Percentiles rank a stretch among this genome's conserved stretches.
Conservation (phyloP, 2,888 invertebrate genomes). For the Electrophaes corylata region DNA sequence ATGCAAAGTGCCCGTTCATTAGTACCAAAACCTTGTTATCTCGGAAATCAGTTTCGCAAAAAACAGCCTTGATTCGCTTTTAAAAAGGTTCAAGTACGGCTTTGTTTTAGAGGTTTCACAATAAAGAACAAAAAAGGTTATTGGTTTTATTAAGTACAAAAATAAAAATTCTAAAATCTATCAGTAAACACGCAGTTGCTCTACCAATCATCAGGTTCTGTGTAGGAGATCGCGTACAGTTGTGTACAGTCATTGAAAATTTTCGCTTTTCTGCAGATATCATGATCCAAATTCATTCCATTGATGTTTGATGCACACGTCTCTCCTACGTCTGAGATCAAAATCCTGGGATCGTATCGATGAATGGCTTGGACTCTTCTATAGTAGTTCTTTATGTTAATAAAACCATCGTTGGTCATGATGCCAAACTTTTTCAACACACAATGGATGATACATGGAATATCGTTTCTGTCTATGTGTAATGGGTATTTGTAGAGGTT, state of each 20-base stretch:
- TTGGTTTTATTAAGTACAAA: slow-evolving; percentile 51
- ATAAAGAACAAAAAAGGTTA: slow-evolving; percentile 43
- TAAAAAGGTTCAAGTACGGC: slow-evolving; percentile 34
- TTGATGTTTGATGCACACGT: slow-evolving; percentile 77
- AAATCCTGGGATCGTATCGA: slow-evolving; percentile 72
- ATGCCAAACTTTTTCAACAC: slow-evolving; percentile 78
- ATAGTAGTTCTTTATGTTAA: slow-evolving; percentile 76
- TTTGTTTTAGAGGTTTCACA: slow-evolving; percentile 34
- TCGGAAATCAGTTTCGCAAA: slow-evolving; percentile 31
- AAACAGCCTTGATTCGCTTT: slow-evolving; percentile 41
- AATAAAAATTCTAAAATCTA: slow-evolving; percentile 24
- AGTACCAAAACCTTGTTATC: slow-evolving; percentile 45
- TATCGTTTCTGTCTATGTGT: slow-evolving; percentile 70
- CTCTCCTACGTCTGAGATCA: slow-evolving; percentile 78
- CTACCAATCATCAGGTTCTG: slow-evolving; percentile 53
- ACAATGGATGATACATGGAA: slow-evolving; percentile 77
- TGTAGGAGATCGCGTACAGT: slow-evolving; percentile 71
- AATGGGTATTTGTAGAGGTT: slow-evolving; percentile 74
- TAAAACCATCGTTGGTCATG: slow-evolving; percentile 73
- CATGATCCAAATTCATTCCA: slow-evolving; percentile 75
- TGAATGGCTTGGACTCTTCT: slow-evolving; percentile 74
- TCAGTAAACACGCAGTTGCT: neutral
- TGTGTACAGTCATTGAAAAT: slow-evolving; percentile 80
- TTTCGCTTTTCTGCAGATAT: slow-evolving; percentile 77
- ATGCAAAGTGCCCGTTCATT: slow-evolving; percentile 48